Base-by-base conservation (phyloP, 1,140 invertebrate species). In the Drosophila ogumai region DNA sequence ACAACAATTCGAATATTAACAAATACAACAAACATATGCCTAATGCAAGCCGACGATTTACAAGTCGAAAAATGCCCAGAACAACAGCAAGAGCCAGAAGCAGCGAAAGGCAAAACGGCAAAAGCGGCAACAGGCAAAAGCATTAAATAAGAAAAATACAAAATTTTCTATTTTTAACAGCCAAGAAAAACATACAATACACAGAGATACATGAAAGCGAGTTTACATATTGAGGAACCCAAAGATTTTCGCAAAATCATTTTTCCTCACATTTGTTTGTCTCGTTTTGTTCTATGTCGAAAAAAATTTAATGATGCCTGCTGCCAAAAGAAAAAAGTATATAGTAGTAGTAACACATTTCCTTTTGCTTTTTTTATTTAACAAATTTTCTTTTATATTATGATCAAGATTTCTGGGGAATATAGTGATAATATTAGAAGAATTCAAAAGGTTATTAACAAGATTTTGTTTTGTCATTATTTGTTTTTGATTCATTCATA, bases 31-130 rank as follows among this genome's bases (percentile, higher is more conserved):
- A 66, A 75, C 64, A 71, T 61, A 82, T 91, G 82, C 79, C 84
- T 86, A 91, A 91, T 91, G 90, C 90, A 91, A 91, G 80, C 81
- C 77, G 88, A 91, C 79, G 81, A 91, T 91, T 91, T 91, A 91
- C 88, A 90, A 91, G 81, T 84, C 56, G 68, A 85, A 85, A 43
- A 58, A 81, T 76, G 76, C 60, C 67, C 58, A 81, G 69, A 69
- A 69, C 56, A 47, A 46, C 34, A 55, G 54, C 41, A 60, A 25
- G 75, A 54, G 13, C 19, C 44, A 22, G 17, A 32, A 75, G 22
- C 28, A 58, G 25, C 60, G 22, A 66, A 71, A 49, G 46, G 65
- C 43, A 75, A 36, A 54, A 15, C 50, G 32, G 50, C 32, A 79
- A 65, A 32, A 12, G 47, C 46, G 47, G 72, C 63, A 61, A 76